Conservation (phyloP, 2,888 invertebrate genomes). For the Allophyes oxyacanthae region DNA sequence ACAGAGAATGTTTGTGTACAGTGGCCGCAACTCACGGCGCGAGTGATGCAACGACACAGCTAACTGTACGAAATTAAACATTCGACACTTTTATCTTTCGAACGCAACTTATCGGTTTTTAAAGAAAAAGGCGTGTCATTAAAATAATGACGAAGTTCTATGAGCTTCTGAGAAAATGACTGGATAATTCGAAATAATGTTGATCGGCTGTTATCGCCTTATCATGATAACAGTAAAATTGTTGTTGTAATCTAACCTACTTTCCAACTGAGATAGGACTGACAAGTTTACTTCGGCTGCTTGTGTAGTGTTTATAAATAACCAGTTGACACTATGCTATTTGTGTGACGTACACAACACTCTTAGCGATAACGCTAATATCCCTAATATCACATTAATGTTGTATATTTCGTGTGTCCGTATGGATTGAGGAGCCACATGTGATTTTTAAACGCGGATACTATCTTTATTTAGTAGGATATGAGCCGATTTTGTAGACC, state of each 20-base stretch:
- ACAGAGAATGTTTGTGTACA: constrained; percentile 80
- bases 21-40: constrained; percentile 55
- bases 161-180: constrained; percentile 65
- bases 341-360: constrained; percentile 9
- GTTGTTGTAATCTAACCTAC: constrained; percentile 79
- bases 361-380: no score
- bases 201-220: constrained; percentile 73
- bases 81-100: constrained; percentile 72
- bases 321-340: constrained; percentile 67
- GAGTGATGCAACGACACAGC: constrained; percentile 75
- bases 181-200: constrained; percentile 55
- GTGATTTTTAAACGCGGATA: no score
- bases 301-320: constrained; percentile 69
- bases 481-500: no score
- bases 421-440: no score
- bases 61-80: constrained; percentile 79
- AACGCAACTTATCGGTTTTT: constrained; percentile 61
- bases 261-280: constrained; percentile 65
- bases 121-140: constrained; percentile 58
- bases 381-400: no score
- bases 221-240: constrained; percentile 74
- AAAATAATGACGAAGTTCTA: constrained; percentile 35
- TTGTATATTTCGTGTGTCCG: no score
- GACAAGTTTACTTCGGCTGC: constrained; percentile 62
- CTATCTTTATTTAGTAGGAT: no score